Evolutionary conservation across 2,113 vertebrate species (phyloP), one percentile per base, ranked within the genome.

Genomic region (Corythaixoides concolor): DNA sequence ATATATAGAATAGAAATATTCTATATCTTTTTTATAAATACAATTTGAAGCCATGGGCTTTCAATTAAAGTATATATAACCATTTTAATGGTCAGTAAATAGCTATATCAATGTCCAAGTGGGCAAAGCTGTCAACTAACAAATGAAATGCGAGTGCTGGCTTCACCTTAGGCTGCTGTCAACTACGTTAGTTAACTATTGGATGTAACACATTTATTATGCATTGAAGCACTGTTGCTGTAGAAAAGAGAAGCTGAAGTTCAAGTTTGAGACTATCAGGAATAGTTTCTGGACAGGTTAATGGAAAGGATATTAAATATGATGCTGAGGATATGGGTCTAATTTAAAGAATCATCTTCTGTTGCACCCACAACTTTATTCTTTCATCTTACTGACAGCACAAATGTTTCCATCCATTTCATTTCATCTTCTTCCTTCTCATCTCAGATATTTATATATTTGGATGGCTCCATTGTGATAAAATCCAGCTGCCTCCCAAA

Each of bases 361-460:
- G 60, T 87, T 92, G 76, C 64, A 80, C 64, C 64, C 86, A 90
- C 8, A 43, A 90, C 35, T 89, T 96, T 70, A 73, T 96, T 91
- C 82, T 92, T 95, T 92, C 83, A 33, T 90, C 33, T 92, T 59
- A 60, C 50, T 92, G 83, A 53, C 73, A 88, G 62, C 39, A 75
- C 35, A 83, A 91, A 90, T 63, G 85, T 86, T 96, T 77, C 85
- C 59, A 81, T 94, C 76, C 9, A 8, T 93, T 88, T 78, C 16
- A 89, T 84, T 94, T 95, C n/a, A 60, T 85, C 77, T 59, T 92
- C 63, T 92, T 91, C 53, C 69, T 78, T 91, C 86, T 86, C 47
- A 75, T 77, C 39, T 90, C 72, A 72, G 87, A 37, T 81, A 89
- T 90, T 90, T 84, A 59, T 91, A 52, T 53, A 58, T 96, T 93